Evolutionary conservation across 2,113 vertebrate genomes (phyloP).

Genomic region (Oxyruncus cristatus): DNA sequence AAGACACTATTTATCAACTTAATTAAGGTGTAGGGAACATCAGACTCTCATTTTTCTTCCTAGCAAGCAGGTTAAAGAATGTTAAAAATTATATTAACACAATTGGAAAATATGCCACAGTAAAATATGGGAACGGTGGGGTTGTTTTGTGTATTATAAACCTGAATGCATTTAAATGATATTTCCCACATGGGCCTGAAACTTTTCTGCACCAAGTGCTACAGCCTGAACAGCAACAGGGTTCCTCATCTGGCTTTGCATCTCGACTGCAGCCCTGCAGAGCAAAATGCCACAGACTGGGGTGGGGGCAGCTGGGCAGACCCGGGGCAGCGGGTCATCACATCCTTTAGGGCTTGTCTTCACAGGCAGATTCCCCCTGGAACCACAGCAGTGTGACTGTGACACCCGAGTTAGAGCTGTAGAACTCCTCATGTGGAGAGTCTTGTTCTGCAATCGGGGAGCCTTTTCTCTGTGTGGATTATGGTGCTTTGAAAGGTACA

Average conservation of each 20-base stretch:
- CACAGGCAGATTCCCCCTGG: fast-evolving
- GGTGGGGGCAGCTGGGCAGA: neutral
- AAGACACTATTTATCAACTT: conserved; percentile 32
- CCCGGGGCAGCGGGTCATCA: fast-evolving
- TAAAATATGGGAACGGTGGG: neutral
- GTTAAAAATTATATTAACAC: conserved; percentile 7
- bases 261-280: neutral
- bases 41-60: neutral
- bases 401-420: neutral
- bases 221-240: neutral
- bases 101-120: neutral
- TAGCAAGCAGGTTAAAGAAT: conserved; percentile 3
- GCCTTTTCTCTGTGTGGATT: neutral
- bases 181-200: neutral
- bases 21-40: conserved; percentile 33
- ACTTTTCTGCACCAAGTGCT: neutral
- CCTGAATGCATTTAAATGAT: neutral
- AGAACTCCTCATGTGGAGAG: fast-evolving
- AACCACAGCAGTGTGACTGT: fast-evolving
- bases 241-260: neutral
- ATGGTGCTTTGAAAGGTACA: neutral
- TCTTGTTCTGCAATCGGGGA: neutral
- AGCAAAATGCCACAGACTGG: neutral
- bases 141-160: neutral
- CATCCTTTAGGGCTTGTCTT: fast-evolving